Evolutionary conservation across 2,113 vertebrate species (phyloP).

Genomic region (Aegithalos caudatus): DNA sequence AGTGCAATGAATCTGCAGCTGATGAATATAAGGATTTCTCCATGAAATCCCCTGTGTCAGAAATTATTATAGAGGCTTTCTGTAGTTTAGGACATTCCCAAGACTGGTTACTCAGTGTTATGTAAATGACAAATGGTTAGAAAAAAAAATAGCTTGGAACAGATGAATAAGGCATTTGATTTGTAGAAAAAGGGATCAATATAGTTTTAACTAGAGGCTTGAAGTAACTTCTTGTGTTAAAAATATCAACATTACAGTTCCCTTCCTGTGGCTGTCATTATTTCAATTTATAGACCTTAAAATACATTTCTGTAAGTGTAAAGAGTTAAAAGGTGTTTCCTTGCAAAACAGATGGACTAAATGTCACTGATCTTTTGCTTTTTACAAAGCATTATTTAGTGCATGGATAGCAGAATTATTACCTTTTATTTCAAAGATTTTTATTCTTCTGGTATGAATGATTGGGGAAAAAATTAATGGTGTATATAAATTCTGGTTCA

Average conservation of each 20-base stretch:
- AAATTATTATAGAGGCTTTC: slow-evolving; percentile 84
- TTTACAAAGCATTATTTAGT: background rate
- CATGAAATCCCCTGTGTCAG: slow-evolving; percentile 75
- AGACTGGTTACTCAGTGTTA: slow-evolving; percentile 80
- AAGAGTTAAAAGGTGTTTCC: background rate
- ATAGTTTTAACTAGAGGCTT: slow-evolving; percentile 36
- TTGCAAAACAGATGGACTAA: background rate
- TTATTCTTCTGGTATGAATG: background rate
- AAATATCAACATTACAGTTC: slow-evolving; percentile 28
- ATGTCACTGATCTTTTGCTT: background rate
- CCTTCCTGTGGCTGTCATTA: slow-evolving; percentile 23
- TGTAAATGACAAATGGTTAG: slow-evolving; percentile 78
- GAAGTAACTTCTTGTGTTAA: slow-evolving; percentile 58
- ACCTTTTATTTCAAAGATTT: background rate
- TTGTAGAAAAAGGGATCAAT: slow-evolving; percentile 65
- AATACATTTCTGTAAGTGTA: background rate
- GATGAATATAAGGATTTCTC: slow-evolving; percentile 83
- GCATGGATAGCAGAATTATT: background rate
- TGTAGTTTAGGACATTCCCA: slow-evolving; percentile 82
- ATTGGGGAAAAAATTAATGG: background rate
- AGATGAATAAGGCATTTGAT: slow-evolving; percentile 69
- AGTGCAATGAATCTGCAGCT: slow-evolving; percentile 80
- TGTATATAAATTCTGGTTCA: background rate
- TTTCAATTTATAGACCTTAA: background rate
- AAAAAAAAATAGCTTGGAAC: slow-evolving; percentile 61